phyloP scores from a whole-genome alignment of 2,113 vertebrate species.

The Orthonyx spaldingii region DNA sequence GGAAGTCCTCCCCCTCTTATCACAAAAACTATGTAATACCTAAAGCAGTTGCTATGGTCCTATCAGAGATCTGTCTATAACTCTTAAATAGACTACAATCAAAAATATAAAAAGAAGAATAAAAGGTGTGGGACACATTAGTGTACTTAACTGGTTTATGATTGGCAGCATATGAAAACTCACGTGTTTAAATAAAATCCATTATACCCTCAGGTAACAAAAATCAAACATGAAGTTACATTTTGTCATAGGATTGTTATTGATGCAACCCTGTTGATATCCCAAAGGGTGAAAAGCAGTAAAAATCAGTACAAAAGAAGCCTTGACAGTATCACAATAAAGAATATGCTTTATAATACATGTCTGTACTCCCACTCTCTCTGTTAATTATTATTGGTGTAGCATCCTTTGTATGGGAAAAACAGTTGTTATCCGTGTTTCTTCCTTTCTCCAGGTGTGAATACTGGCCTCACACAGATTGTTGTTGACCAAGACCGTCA shows the following conservation, averaged over 20 bases:
- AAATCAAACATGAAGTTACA: background rate
- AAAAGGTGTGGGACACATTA: background rate
- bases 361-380: background rate
- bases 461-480: background rate
- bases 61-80: background rate
- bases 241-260: background rate
- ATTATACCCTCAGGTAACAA: background rate
- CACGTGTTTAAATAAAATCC: background rate
- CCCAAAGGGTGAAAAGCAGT: background rate
- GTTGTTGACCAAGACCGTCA: background rate
- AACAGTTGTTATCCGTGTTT: background rate
- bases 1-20: background rate
- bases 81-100: background rate
- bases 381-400: background rate
- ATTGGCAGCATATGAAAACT: background rate
- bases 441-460: slow-evolving; percentile 1
- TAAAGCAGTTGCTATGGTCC: background rate
- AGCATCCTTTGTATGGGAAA: background rate
- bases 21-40: background rate
- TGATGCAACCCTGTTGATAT: background rate
- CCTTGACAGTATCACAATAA: background rate
- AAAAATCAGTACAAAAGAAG: background rate
- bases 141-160: background rate
- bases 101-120: background rate
- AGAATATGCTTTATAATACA: background rate